These are phyloP conservation scores for Leptinotarsa juncta DNA, from an alignment of 2,888 invertebrate species.

Conservation along the genomic window DNA sequence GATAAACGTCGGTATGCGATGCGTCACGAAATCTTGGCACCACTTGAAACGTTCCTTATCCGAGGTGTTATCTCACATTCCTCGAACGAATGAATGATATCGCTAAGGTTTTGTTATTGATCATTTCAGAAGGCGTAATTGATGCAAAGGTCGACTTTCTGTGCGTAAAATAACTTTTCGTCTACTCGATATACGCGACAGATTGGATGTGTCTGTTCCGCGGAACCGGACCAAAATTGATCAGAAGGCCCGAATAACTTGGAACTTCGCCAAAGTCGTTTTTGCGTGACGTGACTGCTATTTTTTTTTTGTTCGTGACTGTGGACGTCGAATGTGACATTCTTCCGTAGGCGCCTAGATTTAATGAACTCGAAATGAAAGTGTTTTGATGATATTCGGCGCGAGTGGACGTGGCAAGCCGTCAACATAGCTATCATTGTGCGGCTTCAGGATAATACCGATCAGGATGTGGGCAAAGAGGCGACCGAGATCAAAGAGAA, in stretches of 20 bases:
- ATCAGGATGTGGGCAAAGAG: constrained; percentile 72
- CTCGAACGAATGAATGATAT: background rate
- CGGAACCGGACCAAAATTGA: background rate
- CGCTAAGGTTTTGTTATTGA: background rate
- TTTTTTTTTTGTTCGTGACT: constrained; percentile 4
- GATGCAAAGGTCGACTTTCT: background rate
- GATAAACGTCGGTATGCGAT: background rate
- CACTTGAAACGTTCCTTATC: background rate
- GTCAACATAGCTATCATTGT: constrained; percentile 73
- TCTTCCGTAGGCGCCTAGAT: background rate
- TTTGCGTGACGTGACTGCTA: constrained; percentile 3
- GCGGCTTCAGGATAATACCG: constrained; percentile 72
- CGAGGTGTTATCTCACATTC: constrained; percentile 7
- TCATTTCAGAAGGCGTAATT: background rate
- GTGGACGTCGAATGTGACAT: constrained; percentile 17
- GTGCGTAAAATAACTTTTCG: constrained; percentile 3
- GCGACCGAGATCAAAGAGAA: constrained; percentile 75
- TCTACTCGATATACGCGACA: background rate
- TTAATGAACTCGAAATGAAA: constrained; percentile 1
- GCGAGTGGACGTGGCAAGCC: constrained; percentile 33
- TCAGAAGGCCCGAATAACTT: background rate
- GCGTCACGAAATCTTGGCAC: background rate
- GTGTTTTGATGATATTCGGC: constrained; percentile 17
- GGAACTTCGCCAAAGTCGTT: background rate
- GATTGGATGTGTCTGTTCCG: constrained; percentile 6